Evolutionary conservation across 2,888 invertebrate genomes (phyloP), one percentile per base, ranked within the genome.

Genomic region (Dynastes hyllus): DNA sequence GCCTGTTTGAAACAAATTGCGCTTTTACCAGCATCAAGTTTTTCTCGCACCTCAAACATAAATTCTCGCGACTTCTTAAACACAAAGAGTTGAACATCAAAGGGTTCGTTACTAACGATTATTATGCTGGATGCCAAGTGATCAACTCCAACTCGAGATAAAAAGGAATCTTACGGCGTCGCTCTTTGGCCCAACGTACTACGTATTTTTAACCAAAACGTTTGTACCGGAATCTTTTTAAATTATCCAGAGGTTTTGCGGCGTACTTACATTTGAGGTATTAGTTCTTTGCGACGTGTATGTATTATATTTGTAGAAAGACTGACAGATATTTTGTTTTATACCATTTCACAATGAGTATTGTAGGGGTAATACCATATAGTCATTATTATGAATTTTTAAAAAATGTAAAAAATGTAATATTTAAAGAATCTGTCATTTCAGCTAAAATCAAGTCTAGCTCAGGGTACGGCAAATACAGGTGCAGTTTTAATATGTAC

Each of bases 31-130:
- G 45, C 11, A 13, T 16, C 66, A 66, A 66, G 66, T 67, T 45
- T 45, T 22, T 45, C 40, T 67, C 45, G 13, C 40, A 16, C 66
- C 16, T n/a, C 40, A 67, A 45, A 67, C 40, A 67, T 67, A 67
- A 67, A 67, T 67, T 66, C 37, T 66, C 66, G 66, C 66, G 66
- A 37, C 32, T 81, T 77, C 55, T 66, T 55, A 80, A 58, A 71
- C 51, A 65, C 73, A 80, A 73, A 77, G 78, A 78, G 80, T 75
- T 37, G 9, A 50, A 80, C 65, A 80, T 80, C 80, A 80, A 80
- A 80, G 80, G 73, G 80, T 81, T 82, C 75, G 81, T 80, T 82
- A 81, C 80, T 79, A 81, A 81, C 82, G 81, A 82, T 82, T 81
- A 82, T 81, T 80, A 82, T 81, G 79, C 81, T 79, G 79, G 82